Base-by-base conservation (phyloP, 2,797 vertebrate species). In the Acropternis orthonyx region DNA sequence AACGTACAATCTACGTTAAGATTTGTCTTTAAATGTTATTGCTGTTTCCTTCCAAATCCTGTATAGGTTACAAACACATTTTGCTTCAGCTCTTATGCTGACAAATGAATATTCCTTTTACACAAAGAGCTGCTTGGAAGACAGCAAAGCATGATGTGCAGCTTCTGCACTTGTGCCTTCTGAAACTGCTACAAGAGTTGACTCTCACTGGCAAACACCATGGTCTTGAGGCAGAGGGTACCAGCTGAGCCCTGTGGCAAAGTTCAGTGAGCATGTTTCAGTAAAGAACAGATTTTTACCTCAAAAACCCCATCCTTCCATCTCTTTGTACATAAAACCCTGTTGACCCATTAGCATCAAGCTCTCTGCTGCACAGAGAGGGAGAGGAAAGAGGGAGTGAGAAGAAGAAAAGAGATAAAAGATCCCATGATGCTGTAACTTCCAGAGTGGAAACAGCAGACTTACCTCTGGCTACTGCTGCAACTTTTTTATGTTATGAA, bases 21-120 rank as follows among this genome's bases (percentile, higher is more conserved):
- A 21, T 86, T 86, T 87, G 72, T 58, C 73, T 84, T 49, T 65
- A 84, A 73, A 88, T 46, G 69, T 85, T 92, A 79, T 12, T 80
- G 43, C n/a, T 65, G 12, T 63, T 92, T 87, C 72, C 75, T 87
- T 87, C 78, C 89, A 73, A 88, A 93, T 8, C 28, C n/a, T 3
- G 14, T 23, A 23, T 10, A 59, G n/a, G 73, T 63, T 89, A 86
- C 51, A 95, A 85, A 89, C 24, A 77, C 3, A 5, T 80, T 92
- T 76, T 85, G 22, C 85, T 92, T 88, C 76, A 87, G 54, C 56
- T 66, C 48, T 66, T 81, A 48, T 1, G 5, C 56, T 90, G 65
- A 83, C 36, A 67, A 80, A 75, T 66, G 2, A n/a, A 41, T 76
- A 81, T 88, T 93, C 37, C 39, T 79, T 95, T 87, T 43, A 71